A percentile compares a stretch with the other conserved stretches of the same genome.
Conservation (phyloP, 2,113 vertebrate genomes). For the Tonatia bakeri region DNA sequence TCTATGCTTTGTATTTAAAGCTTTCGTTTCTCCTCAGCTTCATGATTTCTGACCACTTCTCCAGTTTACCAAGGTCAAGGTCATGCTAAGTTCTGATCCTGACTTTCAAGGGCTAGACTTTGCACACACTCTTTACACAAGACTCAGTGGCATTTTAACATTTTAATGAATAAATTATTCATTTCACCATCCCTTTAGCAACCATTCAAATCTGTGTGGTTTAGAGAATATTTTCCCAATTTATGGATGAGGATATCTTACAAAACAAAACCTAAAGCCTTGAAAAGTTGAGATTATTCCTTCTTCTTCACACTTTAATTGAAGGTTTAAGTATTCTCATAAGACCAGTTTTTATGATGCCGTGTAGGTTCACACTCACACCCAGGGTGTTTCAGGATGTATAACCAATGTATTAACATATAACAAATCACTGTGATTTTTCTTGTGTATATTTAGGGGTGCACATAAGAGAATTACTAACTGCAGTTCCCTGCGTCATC, state of each 20-base stretch:
- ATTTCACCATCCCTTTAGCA: background rate
- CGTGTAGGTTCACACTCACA: background rate
- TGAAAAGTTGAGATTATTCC: background rate
- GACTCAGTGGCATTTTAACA: background rate
- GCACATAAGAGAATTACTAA: background rate
- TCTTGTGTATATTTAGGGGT: background rate
- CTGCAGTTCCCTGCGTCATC: background rate
- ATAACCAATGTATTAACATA: background rate
- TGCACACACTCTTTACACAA: background rate
- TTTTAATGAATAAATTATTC: background rate
- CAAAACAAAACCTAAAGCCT: background rate
- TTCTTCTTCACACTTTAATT: background rate
- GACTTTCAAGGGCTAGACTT: conserved; percentile 25
- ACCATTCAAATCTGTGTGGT: background rate
- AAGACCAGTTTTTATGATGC: background rate
- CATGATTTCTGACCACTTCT: background rate
- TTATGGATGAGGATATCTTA: background rate
- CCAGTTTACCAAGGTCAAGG: conserved; percentile 9
- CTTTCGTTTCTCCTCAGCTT: background rate
- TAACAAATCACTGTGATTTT: background rate
- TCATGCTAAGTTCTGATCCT: background rate
- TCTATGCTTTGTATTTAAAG: background rate
- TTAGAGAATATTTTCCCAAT: background rate
- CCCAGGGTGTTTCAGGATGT: background rate
- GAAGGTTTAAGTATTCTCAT: background rate